A percentile compares a stretch with the other conserved stretches of the same genome.
Conservation (phyloP, 2,797 vertebrate genomes). For the Halcyon leucocephala region DNA sequence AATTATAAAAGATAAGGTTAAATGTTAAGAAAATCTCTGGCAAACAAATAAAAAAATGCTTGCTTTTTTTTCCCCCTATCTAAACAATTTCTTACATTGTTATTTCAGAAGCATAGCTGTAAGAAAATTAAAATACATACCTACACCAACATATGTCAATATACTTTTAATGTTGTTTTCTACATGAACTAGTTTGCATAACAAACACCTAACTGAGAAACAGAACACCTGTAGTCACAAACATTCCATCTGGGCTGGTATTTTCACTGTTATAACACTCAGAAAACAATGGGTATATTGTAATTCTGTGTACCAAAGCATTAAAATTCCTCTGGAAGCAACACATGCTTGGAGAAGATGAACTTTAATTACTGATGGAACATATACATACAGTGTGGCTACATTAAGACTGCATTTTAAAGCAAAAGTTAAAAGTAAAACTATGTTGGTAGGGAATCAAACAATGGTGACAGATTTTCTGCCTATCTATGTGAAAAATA, state of each 20-base stretch:
- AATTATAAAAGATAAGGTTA: background rate
- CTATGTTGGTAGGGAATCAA: background rate
- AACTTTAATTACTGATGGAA: background rate
- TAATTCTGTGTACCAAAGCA: background rate
- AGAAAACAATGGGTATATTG: background rate
- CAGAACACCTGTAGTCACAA: background rate
- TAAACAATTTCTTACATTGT: background rate
- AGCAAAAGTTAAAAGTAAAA: background rate
- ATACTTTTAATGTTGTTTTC: background rate
- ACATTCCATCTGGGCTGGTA: background rate
- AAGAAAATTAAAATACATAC: background rate
- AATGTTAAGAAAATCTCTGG: background rate
- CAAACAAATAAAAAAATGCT: rapidly evolving
- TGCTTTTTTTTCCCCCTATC: rapidly evolving
- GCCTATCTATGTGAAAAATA: background rate
- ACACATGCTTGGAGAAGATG: background rate
- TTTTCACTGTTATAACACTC: background rate
- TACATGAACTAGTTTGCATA: background rate
- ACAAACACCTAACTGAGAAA: background rate
- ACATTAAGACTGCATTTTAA: background rate
- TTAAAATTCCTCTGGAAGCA: background rate
- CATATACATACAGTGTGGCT: rapidly evolving
- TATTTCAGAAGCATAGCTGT: background rate
- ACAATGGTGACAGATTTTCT: background rate
- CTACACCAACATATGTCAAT: background rate